Evolutionary conservation across 2,888 invertebrate species (phyloP).

Genomic region (Tetramorium bicarinatum): DNA sequence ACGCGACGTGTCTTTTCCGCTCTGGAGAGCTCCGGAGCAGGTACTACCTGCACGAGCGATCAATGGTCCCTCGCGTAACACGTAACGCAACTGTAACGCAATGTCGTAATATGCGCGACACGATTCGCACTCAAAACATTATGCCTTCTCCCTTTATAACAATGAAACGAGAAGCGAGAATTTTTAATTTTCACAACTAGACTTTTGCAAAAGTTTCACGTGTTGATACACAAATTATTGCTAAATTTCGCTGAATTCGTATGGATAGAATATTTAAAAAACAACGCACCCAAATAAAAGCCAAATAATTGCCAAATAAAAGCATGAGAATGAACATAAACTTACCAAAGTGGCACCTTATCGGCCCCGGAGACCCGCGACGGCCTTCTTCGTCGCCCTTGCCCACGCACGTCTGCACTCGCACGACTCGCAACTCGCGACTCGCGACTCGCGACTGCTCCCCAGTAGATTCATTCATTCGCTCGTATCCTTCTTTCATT

Average conservation of each 20-base stretch:
- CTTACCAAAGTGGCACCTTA: background rate
- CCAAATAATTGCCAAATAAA: too few relatives aligned
- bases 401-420: constrained; percentile 71
- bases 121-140: background rate
- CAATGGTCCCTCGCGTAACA: constrained; percentile 58
- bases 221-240: too few relatives aligned
- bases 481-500: constrained; percentile 79
- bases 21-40: background rate
- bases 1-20: background rate
- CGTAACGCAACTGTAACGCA: background rate
- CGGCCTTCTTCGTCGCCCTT: constrained; percentile 35
- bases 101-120: constrained; percentile 23
- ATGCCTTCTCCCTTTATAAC: background rate
- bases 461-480: constrained; percentile 76
- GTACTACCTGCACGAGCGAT: constrained; percentile 49
- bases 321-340: background rate
- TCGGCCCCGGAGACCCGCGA: background rate
- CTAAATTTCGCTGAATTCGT: background rate
- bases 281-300: background rate
- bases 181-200: background rate
- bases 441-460: constrained; percentile 30
- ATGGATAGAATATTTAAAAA: too few relatives aligned
- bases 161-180: background rate
- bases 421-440: background rate
- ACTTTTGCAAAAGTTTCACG: too few relatives aligned